Evolutionary conservation across 1,140 invertebrate species (phyloP), one percentile per base, ranked within the genome.

Genomic region (Melanaphis sacchari): DNA sequence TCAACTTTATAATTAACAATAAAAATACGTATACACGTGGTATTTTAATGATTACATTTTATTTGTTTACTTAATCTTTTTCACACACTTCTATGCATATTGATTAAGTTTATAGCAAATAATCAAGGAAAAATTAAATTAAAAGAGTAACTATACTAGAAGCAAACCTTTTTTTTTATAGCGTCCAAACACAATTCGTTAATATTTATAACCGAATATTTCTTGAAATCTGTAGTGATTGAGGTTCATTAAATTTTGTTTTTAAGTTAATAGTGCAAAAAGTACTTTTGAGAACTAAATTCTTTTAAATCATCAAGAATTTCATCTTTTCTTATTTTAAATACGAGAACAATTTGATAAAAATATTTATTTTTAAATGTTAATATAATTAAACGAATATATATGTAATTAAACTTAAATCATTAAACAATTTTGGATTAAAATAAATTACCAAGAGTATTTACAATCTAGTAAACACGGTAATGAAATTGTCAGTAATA

Each of bases 201-300:
- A 91, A 91, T 91, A 91, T 91, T 91, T 59, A 91, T 91, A 91
- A 43, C 18, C 22, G 18, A 91, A 76, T 66, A 81, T 76, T n/a
- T 81, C 11, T 4, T 8, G 21, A 40, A 41, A 76, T 46, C 40
- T n/a, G 18, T 43, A n/a, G 38, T 8, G 26, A 41, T 76, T 76
- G n/a, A 0, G 7, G 31, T 91, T 81, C 9, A 91, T 91, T 76
- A 76, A 66, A 66, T 36, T 43, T 66, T 66, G 11, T 76, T 91
- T 66, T 36, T 24, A 41, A 26, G 5, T 26, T 54, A 76, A 91
- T 66, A 31, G 41, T 66, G 52, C 40, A 38, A 38, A 89, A 49
- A 54, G 52, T 40, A 54, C 36, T 54, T 89, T 89, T 54, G 22
- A 38, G 15, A 54, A 89, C 18, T 54, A 89, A 52, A 38, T 22